A percentile compares a stretch with the other conserved stretches of the same genome.
Evolutionary conservation across 2,797 vertebrate genomes (phyloP).

Genomic region (Acanthurus lineatus): DNA sequence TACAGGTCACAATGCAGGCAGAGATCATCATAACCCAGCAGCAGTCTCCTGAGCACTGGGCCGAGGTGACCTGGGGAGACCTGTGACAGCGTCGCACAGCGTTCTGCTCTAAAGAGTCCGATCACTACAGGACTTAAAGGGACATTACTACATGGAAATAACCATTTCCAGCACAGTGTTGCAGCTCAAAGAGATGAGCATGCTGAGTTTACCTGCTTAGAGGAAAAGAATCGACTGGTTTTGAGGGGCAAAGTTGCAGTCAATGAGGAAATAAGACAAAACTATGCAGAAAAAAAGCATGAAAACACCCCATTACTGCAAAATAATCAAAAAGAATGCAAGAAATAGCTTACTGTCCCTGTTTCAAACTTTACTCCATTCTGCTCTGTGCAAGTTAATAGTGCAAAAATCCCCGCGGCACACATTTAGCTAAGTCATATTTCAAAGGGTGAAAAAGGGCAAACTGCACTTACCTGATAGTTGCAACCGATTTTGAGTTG

Average conservation of each 20-base stretch:
- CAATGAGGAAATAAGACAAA: conserved; percentile 7
- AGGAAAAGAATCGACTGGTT: conserved; percentile 14
- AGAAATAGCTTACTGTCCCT: neutral
- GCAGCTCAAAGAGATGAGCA: conserved; percentile 18
- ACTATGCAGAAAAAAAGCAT: neutral
- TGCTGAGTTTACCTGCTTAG: conserved; percentile 46
- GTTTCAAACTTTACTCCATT: neutral
- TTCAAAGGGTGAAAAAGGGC: neutral
- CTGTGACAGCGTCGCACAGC: conserved; percentile 17
- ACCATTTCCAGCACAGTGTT: conserved; percentile 24
- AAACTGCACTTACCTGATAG: conserved; percentile 65
- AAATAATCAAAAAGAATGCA: neutral
- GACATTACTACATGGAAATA: conserved; percentile 35
- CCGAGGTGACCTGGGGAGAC: conserved; percentile 11
- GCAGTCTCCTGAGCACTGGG: conserved; percentile 25
- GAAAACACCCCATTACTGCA: neutral
- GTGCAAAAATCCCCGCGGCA: neutral
- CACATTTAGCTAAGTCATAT: neutral
- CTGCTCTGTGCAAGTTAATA: neutral
- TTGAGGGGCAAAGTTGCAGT: neutral
- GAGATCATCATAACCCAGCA: conserved; percentile 7
- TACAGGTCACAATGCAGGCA: conserved; percentile 28
- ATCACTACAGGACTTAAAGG: conserved; percentile 27
- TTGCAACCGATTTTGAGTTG: conserved; percentile 2
- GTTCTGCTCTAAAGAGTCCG: conserved; percentile 22